Evolutionary conservation across 2,797 vertebrate species (phyloP).

Genomic region (Martes flavigula): DNA sequence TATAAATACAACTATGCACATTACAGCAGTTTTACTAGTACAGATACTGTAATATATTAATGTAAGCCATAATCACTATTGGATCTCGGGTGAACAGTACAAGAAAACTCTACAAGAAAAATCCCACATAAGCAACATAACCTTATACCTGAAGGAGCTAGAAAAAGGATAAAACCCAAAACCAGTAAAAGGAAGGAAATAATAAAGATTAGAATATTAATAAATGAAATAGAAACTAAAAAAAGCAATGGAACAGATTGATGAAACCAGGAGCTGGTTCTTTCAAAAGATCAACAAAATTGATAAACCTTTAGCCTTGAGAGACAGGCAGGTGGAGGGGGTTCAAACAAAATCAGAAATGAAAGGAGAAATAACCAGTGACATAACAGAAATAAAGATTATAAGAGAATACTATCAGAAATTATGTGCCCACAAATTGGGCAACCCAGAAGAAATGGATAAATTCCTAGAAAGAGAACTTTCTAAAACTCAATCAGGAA

Average conservation of each 20-base stretch:
- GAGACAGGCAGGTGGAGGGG: not conserved
- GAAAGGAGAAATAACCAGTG: not conserved
- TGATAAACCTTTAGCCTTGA: not conserved
- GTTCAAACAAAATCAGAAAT: not conserved
- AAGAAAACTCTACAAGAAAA: not conserved
- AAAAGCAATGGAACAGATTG: not conserved
- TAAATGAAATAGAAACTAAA: not conserved
- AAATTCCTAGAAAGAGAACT: too few relatives aligned
- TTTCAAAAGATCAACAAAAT: not conserved
- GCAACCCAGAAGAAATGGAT: too few relatives aligned
- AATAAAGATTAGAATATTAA: not conserved
- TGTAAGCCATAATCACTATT: not conserved
- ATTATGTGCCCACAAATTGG: too few relatives aligned
- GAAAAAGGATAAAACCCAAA: not conserved
- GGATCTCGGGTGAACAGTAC: not conserved
- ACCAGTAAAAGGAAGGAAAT: not conserved
- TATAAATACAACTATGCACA: not conserved
- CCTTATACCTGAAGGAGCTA: not conserved
- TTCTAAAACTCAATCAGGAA: too few relatives aligned
- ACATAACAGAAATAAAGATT: not conserved
- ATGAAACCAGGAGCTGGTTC: not conserved
- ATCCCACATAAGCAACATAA: not conserved
- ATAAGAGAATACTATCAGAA: too few relatives aligned
- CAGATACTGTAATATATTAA: not conserved
- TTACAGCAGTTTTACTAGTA: not conserved